Evolutionary conservation across 2,888 invertebrate species (phyloP).

Genomic region (Panorpa germanica): DNA sequence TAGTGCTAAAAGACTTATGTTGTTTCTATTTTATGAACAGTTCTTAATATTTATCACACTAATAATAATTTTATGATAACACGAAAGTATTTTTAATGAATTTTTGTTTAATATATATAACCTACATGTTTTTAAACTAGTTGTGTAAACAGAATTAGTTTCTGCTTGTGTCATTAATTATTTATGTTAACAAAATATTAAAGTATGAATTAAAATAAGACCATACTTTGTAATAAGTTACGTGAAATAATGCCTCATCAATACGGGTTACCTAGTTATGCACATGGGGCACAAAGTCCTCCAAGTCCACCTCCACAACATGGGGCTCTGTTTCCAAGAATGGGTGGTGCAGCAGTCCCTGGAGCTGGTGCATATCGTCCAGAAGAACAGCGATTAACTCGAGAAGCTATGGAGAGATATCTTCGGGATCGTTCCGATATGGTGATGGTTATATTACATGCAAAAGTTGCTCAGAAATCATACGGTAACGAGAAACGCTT

Average conservation of each 20-base stretch:
- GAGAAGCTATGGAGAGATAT: conserved; percentile 94
- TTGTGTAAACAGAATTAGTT: too few relatives aligned
- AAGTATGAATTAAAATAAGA: neutral
- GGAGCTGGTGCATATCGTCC: conserved; percentile 6
- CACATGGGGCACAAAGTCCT: conserved; percentile 64
- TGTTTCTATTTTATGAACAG: too few relatives aligned
- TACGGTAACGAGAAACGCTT: conserved; percentile 99
- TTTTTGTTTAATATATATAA: too few relatives aligned
- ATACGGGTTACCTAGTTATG: conserved; percentile 54
- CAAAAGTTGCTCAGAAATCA: conserved; percentile 99
- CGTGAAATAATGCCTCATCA: conserved; percentile 59
- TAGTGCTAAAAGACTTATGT: too few relatives aligned
- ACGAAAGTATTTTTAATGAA: too few relatives aligned
- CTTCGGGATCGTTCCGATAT: conserved; percentile 86
- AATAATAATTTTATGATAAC: too few relatives aligned
- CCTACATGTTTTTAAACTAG: too few relatives aligned
- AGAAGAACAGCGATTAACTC: conserved; percentile 66
- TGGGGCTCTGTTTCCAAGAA: conserved; percentile 30
- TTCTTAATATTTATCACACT: too few relatives aligned
- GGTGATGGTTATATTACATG: conserved; percentile 93
- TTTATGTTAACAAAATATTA: neutral
- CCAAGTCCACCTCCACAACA: conserved; percentile 53
- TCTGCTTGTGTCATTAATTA: too few relatives aligned
- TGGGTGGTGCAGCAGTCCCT: conserved; percentile 16
- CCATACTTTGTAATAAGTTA: conserved; percentile 1